Conservation (phyloP, 2,888 invertebrate genomes). For the Troides oblongomaculatus region DNA sequence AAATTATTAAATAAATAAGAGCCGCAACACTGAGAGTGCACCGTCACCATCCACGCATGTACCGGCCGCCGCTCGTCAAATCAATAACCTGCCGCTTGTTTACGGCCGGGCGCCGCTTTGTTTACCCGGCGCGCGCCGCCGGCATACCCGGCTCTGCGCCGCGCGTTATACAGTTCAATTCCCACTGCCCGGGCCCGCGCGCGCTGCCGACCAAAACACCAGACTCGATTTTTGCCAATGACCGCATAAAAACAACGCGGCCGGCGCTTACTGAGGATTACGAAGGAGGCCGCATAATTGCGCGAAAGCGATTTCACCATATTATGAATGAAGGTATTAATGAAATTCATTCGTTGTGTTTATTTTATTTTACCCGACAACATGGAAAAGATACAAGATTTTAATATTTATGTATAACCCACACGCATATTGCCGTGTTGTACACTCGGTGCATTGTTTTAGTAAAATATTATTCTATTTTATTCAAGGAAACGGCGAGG, state of each 20-base stretch:
- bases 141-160: neutral
- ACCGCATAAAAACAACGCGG: slow-evolving; percentile 27
- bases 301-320: too few relatives aligned
- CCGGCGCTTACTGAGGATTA: slow-evolving; percentile 14
- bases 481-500: too few relatives aligned
- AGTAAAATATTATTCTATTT: too few relatives aligned
- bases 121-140: slow-evolving; percentile 1
- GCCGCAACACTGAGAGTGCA: slow-evolving; percentile 2
- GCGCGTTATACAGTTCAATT: neutral
- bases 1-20: too few relatives aligned
- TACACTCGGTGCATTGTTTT: too few relatives aligned
- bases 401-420: too few relatives aligned
- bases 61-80: slow-evolving; percentile 17
- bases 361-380: too few relatives aligned
- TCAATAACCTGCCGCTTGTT: slow-evolving; percentile 27
- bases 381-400: too few relatives aligned
- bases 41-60: slow-evolving; percentile 19
- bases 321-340: too few relatives aligned
- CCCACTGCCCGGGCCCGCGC: too few relatives aligned
- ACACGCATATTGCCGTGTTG: too few relatives aligned
- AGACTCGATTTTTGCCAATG: slow-evolving; percentile 28
- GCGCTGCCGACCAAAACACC: neutral
- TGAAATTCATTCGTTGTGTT: too few relatives aligned
- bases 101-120: slow-evolving; percentile 21
- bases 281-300: slow-evolving; percentile 2